Evolutionary conservation across 2,113 vertebrate genomes (phyloP).

Genomic region (Vulpes lagopus): DNA sequence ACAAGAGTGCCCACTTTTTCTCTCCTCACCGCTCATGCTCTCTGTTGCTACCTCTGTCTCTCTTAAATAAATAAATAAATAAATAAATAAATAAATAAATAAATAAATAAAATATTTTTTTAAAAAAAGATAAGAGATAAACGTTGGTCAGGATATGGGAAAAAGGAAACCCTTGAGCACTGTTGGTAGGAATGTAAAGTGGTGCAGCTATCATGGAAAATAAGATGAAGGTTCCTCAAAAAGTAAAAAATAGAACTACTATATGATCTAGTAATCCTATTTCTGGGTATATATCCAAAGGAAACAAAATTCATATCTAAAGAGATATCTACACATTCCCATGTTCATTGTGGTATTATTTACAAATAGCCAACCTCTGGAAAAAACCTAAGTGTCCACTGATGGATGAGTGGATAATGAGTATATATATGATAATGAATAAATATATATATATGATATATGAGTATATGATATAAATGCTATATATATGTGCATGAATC

Average conservation of each 20-base stretch:
- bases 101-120: too few species aligned
- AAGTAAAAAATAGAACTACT: slow-evolving; percentile 3
- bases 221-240: neutral
- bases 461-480: neutral
- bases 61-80: too few species aligned
- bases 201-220: neutral
- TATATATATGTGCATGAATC: neutral
- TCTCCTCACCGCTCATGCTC: too few species aligned
- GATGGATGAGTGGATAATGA: neutral
- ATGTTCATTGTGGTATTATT: neutral
- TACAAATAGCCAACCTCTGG: neutral
- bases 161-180: neutral
- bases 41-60: too few species aligned
- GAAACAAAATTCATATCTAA: neutral
- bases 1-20: neutral
- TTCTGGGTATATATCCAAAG: neutral
- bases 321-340: neutral
- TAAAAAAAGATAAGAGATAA: neutral
- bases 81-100: too few species aligned
- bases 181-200: neutral
- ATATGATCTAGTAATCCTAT: neutral
- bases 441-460: neutral
- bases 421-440: neutral
- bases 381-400: neutral
- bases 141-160: neutral